Evolutionary conservation across 2,797 vertebrate species (phyloP).

Genomic region (Sarcoramphus papa): DNA sequence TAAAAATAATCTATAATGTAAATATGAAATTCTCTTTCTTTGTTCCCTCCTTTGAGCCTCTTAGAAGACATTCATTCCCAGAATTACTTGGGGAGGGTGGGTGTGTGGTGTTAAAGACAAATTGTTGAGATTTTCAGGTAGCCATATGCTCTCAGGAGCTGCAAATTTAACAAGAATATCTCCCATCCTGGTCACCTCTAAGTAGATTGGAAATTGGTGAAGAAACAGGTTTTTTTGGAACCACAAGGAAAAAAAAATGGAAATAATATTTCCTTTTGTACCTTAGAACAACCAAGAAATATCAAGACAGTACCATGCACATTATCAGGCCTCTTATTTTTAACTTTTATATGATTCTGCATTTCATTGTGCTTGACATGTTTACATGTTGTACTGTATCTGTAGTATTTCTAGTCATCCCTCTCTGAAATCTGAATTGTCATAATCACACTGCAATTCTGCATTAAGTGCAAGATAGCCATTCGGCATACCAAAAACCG

Average conservation of each 20-base stretch:
- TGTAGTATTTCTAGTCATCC: background rate
- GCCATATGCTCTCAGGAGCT: background rate
- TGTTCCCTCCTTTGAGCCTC: background rate
- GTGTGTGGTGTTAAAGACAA: background rate
- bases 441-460: background rate
- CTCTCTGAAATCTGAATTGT: background rate
- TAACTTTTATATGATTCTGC: background rate
- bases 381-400: background rate
- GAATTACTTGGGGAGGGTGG: background rate
- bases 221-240: background rate
- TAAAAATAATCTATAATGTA: background rate
- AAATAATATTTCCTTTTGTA: background rate
- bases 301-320: background rate
- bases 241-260: background rate
- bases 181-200: background rate
- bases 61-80: background rate
- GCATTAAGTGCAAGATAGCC: background rate
- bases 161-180: background rate
- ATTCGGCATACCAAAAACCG: background rate
- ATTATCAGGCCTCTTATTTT: background rate
- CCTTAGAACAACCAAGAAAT: background rate
- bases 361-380: background rate
- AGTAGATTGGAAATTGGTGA: background rate
- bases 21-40: background rate
- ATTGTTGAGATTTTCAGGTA: background rate